Evolutionary conservation across 2,113 vertebrate genomes (phyloP), one percentile per base, ranked within the genome.

Genomic region (Suncus etruscus): DNA sequence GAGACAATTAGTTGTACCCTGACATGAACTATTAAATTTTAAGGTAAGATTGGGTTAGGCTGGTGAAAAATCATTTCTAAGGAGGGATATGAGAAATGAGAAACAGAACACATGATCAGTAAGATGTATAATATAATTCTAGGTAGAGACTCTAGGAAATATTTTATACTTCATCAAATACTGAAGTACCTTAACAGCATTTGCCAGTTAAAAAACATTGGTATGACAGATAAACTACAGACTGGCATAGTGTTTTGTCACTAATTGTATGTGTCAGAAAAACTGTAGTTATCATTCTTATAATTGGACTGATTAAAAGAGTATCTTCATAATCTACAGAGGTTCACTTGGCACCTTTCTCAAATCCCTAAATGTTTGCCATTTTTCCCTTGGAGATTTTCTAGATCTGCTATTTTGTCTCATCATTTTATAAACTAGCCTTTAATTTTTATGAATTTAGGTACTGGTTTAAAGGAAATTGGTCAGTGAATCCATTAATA

Each of bases 241-340:
- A 91, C 65, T 93, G 51, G 47, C 14, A 47, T 83, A 75, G 87
- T 20, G 58, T 16, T 2, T 48, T 87, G 61, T 92, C 87, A 95
- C 85, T 92, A 91, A 93, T 89, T 92, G 75, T 78, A 73, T 91
- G 63, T 89, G 72, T 89, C 89, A 92, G 70, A 74, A 51, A 95
- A 93, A 94, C 76, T 92, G 61, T 91, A 87, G 31, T 70, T 90
- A 83, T 96, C 80, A 92, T 93, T 92, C 81, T 94, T 83, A 80
- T 87, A 68, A 83, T 47, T 29, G 88, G 39, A 39, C 25, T 93
- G 91, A 75, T 91, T 92, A 95, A 91, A 94, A 72, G 86, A 92
- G 32, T 84, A 76, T 91, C 91, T 96, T 94, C 58, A 92, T 95
- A 94, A 94, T 95, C 51, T 79, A 77, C 85, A 92, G 27, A 86